Evolutionary conservation across 2,888 invertebrate species (phyloP).

Genomic region (Ashinkailepas kermadecensis): DNA sequence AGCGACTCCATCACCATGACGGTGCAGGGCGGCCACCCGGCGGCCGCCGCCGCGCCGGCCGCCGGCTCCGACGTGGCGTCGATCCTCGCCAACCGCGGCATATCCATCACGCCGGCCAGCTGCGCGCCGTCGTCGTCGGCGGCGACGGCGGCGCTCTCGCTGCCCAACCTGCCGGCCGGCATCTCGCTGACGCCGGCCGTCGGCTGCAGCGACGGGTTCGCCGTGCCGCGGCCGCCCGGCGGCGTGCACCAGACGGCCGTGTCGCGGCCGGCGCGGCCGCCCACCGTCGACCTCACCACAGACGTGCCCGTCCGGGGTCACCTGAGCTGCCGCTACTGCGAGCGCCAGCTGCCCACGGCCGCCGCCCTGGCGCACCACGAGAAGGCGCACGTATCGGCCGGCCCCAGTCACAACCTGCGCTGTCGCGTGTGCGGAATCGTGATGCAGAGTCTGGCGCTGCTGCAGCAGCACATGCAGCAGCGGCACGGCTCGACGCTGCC

Average conservation of each 20-base stretch:
- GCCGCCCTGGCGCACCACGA: constrained; percentile 31
- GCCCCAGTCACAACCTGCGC: constrained; percentile 30
- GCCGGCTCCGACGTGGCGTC: constrained; percentile 69
- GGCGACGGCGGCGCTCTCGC: constrained; percentile 31
- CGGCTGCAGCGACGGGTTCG: constrained; percentile 33
- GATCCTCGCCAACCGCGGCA: constrained; percentile 66
- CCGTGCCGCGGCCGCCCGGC: constrained; percentile 37
- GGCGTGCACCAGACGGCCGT: constrained; percentile 34
- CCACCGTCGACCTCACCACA: constrained; percentile 43
- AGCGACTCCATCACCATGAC: constrained; percentile 67
- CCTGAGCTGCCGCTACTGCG: constrained; percentile 33
- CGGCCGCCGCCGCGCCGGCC: constrained; percentile 39
- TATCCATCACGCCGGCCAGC: constrained; percentile 60
- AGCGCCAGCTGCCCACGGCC: constrained; percentile 31
- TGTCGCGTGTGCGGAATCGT: constrained; percentile 47
- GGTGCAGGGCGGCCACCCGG: constrained; percentile 27
- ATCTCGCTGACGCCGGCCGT: constrained; percentile 33
- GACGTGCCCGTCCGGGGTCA: constrained; percentile 30
- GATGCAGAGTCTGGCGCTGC: constrained; percentile 45
- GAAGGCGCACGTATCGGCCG: constrained; percentile 30
- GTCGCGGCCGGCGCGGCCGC: constrained; percentile 45
- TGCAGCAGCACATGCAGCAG: constrained; percentile 46
- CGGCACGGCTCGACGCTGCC: constrained; percentile 48
- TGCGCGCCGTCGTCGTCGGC: constrained; percentile 28
- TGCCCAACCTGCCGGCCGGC: constrained; percentile 32